Percentiles rank a stretch among this genome's conserved stretches.
These are phyloP conservation scores for Charanyca ferruginea DNA, from an alignment of 2,888 invertebrate genomes.

Conservation along the genomic window DNA sequence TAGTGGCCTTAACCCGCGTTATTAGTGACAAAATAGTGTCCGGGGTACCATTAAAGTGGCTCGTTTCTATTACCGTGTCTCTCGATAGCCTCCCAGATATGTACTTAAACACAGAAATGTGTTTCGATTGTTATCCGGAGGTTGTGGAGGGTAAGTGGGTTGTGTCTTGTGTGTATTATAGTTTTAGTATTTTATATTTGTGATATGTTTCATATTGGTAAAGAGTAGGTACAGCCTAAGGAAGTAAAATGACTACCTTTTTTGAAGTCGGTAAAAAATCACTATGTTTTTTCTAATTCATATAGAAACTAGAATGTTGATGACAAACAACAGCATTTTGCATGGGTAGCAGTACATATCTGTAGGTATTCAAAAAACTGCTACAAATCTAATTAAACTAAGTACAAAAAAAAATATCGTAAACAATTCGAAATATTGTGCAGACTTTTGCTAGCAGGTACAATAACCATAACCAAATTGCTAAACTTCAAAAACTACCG, in stretches of 20 bases:
- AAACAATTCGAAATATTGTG: not conserved
- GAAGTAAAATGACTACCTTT: too few species aligned
- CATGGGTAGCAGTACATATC: too few species aligned
- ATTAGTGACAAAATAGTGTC: slow-evolving; percentile 73
- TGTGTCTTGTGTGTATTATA: slow-evolving; percentile 26
- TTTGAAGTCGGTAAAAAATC: too few species aligned
- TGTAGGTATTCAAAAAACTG: too few species aligned
- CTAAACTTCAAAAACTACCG: not conserved
- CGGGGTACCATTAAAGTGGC: slow-evolving; percentile 68
- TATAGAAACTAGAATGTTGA: too few species aligned
- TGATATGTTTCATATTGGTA: slow-evolving; percentile 1
- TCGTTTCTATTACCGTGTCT: slow-evolving; percentile 68
- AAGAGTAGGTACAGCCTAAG: not conserved
- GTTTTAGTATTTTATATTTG: slow-evolving; percentile 12
- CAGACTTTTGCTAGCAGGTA: not conserved
- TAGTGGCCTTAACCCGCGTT: slow-evolving; percentile 70
- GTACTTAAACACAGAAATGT: slow-evolving; percentile 62
- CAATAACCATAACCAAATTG: not conserved
- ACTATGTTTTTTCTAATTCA: too few species aligned
- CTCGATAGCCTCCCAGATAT: slow-evolving; percentile 52
- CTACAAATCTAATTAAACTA: too few species aligned
- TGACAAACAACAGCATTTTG: too few species aligned
- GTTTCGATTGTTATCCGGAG: slow-evolving; percentile 58
- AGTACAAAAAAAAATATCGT: too few species aligned
- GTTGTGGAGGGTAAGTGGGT: slow-evolving; percentile 46